Evolutionary conservation across 1,140 invertebrate genomes (phyloP).

Genomic region (Platyscapa corneri): DNA sequence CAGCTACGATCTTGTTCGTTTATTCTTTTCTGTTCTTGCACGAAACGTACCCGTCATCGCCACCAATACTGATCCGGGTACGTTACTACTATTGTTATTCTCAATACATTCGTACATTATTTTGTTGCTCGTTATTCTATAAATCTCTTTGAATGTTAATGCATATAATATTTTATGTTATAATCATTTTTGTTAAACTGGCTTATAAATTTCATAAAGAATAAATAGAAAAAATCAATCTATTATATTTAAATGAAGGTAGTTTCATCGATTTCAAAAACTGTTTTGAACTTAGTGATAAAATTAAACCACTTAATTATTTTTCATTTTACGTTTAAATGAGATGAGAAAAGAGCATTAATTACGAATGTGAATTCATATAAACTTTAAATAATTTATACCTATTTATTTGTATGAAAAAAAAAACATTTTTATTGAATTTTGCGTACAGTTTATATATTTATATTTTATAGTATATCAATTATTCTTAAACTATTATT

Average conservation of each 20-base stretch:
- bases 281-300: no score
- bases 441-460: no score
- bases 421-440: no score
- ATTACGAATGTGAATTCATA: no score
- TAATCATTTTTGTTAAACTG: neutral
- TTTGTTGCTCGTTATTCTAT: neutral
- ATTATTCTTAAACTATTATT: no score
- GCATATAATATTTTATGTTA: neutral
- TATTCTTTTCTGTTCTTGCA: conserved; percentile 54
- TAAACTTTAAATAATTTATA: no score
- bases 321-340: no score
- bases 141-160: neutral
- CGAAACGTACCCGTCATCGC: conserved; percentile 52
- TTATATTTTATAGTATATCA: no score
- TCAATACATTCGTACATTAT: neutral
- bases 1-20: conserved; percentile 50
- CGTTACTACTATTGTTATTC: neutral
- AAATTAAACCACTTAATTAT: no score
- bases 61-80: conserved; percentile 54
- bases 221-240: neutral
- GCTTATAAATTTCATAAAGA: neutral
- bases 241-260: neutral
- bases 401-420: no score
- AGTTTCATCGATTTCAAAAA: no score
- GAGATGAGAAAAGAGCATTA: no score